These are phyloP conservation scores for Gari tellinella DNA, from an alignment of 2,888 invertebrate species.

Conservation along the genomic window DNA sequence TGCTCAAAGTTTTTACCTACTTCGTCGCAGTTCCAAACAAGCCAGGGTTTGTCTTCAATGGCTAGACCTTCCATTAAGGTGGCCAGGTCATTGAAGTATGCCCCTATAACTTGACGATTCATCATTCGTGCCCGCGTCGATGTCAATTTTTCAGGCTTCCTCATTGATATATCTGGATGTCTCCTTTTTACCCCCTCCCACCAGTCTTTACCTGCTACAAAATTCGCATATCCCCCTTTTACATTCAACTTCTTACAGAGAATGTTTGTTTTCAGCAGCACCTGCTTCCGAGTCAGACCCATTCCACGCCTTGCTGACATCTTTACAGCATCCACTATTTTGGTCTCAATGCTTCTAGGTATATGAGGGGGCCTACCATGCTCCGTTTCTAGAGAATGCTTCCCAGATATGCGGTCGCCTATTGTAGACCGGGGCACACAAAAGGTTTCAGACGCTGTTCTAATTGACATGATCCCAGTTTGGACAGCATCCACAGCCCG, in stretches of 20 bases:
- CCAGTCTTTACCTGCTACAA: conserved; percentile 16
- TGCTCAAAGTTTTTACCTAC: conserved; percentile 24
- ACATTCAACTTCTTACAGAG: conserved; percentile 10
- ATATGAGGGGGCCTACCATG: conserved; percentile 37
- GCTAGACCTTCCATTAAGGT: conserved; percentile 7
- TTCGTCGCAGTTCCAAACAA: conserved; percentile 28
- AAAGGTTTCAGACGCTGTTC: not conserved
- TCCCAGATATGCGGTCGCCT: conserved; percentile 27
- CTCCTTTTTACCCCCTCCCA: conserved; percentile 8
- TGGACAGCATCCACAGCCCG: not conserved
- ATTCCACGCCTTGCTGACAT: conserved; percentile 43
- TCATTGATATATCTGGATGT: conserved; percentile 6
- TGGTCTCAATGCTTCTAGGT: conserved; percentile 22
- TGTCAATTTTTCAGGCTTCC: conserved; percentile 12
- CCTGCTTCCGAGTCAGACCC: conserved; percentile 35
- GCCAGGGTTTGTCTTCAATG: not conserved
- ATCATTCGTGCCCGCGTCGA: conserved; percentile 13
- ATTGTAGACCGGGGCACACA: conserved; percentile 26
- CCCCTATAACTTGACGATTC: conserved; percentile 13
- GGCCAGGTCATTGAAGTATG: conserved; percentile 19
- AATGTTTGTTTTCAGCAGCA: conserved; percentile 6
- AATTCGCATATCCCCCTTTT: not conserved
- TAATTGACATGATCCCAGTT: not conserved
- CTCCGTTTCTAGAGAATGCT: conserved; percentile 6
- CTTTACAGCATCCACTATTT: conserved; percentile 34